Base-by-base conservation (phyloP, 2,113 vertebrate species). In the Elephantulus edwardii region DNA sequence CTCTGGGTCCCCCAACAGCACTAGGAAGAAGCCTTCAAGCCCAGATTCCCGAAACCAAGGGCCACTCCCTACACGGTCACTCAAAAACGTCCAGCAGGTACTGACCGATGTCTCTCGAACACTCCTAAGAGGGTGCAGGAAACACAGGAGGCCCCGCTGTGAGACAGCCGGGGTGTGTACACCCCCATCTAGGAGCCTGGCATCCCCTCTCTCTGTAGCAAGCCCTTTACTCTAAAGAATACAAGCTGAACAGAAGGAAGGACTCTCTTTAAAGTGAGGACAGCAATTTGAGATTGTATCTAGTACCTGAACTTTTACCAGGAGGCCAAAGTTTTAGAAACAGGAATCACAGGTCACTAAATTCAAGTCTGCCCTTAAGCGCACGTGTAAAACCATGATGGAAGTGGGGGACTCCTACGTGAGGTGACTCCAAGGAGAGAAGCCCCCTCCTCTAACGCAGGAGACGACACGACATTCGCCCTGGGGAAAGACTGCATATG, bases 41-140 rank as follows among this genome's bases (percentile, higher is more conserved):
- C 16, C n/a, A n/a, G n/a, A n/a, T n/a, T n/a, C n/a, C n/a, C 5
- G 16, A 6, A 7, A 83, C 56, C 42, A 3, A 3, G 2, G 40
- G 42, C 26, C 20, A 2, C 1, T 9, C n/a, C 17, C 3, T 0
- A 35, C 2, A n/a, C 64, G 50, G 30, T 52, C 0, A 2, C 54
- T 60, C 0, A 35, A 50, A 33, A 19, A 58, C 56, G 19, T 0
- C 2, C 17, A 42, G 9, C 12, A 68, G n/a, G 19, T 5, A 56
- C 24, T 52, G 35, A 30, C 26, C 35, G 38, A 75, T 28, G 6
- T 86, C n/a, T 68, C 70, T 54, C 17, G 50, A 52, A 60, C 72
- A 46, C 44, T 58, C 40, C 54, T n/a, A n/a, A n/a, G n/a, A n/a
- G n/a, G n/a, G 44, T 13, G 24, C 28, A 42, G 56, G 60, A 71